Conservation (phyloP, 2,113 vertebrate genomes). For the Mixornis gularis region DNA sequence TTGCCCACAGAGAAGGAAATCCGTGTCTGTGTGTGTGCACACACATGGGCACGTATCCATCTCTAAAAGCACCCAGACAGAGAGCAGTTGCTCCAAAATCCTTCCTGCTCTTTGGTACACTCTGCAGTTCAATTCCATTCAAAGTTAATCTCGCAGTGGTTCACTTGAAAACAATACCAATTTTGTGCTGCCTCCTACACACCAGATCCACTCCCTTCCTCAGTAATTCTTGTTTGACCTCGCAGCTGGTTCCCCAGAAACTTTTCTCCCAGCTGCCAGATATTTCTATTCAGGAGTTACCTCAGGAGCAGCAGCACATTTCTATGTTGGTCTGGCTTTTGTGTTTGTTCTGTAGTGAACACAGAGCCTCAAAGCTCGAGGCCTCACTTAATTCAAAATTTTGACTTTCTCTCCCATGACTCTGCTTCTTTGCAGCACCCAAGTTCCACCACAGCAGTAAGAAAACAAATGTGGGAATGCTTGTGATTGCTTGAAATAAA, state of each 20-base stretch:
- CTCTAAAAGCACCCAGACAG: background rate
- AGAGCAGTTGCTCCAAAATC: background rate
- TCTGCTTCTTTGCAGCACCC: background rate
- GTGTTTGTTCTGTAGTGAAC: background rate
- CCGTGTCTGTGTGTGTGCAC: accelerated
- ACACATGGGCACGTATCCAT: accelerated
- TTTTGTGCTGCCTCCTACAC: constrained; percentile 7
- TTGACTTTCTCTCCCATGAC: background rate
- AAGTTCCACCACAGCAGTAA: background rate
- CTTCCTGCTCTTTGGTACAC: background rate
- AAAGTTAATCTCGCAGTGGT: constrained; percentile 4
- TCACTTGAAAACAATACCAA: constrained; percentile 36
- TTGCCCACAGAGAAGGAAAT: background rate
- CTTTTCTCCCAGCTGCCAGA: background rate
- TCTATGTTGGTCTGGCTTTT: background rate
- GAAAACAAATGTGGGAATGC: background rate
- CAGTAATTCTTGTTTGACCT: constrained; percentile 15
- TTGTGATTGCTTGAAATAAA: background rate
- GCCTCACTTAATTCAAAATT: background rate
- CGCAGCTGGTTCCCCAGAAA: background rate
- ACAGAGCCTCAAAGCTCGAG: background rate
- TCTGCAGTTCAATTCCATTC: constrained; percentile 6
- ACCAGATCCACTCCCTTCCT: constrained; percentile 48
- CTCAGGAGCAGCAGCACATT: background rate
- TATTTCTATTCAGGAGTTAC: background rate